Conservation (phyloP, 1,140 invertebrate species). For the Ruditapes philippinarum region DNA sequence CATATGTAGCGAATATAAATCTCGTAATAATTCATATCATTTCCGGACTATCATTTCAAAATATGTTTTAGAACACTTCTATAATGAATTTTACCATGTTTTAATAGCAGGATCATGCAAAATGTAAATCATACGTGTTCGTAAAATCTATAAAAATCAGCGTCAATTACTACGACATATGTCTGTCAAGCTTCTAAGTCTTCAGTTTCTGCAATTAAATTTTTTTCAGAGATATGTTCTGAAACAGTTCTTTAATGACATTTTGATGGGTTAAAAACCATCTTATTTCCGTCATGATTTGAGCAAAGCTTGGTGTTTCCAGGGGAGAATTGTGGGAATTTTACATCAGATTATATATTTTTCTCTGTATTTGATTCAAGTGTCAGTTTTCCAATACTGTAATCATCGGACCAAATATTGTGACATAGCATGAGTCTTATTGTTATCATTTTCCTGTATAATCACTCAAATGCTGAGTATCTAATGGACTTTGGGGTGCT, state of each 20-base stretch:
- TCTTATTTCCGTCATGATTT: conserved; percentile 4
- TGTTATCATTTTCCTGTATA: background rate
- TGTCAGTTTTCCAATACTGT: conserved; percentile 14
- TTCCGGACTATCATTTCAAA: too few relatives aligned
- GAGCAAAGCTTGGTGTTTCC: background rate
- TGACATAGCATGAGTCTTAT: background rate
- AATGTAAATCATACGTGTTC: too few relatives aligned
- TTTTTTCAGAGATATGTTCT: background rate
- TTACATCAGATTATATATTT: background rate
- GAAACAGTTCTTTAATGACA: background rate
- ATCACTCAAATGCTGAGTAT: background rate
- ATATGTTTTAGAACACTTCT: too few relatives aligned
- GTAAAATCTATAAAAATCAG: background rate
- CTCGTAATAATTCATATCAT: too few relatives aligned
- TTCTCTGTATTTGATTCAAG: conserved; percentile 4
- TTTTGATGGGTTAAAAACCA: background rate
- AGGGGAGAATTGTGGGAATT: conserved; percentile 6
- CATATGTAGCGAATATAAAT: too few relatives aligned
- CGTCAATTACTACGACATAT: background rate
- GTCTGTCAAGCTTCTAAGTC: background rate
- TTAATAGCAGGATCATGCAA: too few relatives aligned
- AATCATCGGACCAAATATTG: background rate
- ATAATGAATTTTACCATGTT: too few relatives aligned
- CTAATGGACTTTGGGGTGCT: background rate
- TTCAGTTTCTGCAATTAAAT: background rate